Evolutionary conservation across 2,888 invertebrate species (phyloP).

Genomic region (Synergus gifuensis): DNA sequence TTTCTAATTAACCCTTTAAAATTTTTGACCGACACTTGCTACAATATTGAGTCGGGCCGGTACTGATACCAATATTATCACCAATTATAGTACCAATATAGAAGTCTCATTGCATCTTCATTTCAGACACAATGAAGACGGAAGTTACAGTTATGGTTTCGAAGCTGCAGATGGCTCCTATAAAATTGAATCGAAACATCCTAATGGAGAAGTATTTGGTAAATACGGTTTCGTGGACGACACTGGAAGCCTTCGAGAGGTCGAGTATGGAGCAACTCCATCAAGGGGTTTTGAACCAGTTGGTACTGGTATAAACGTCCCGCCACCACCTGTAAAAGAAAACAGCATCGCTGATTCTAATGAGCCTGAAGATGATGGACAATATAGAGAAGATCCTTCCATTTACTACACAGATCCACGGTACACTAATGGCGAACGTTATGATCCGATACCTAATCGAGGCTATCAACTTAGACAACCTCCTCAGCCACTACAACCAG

Average conservation of each 20-base stretch:
- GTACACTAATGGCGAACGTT: conserved; percentile 78
- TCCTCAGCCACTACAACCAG: conserved; percentile 39
- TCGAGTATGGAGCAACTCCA: conserved; percentile 91
- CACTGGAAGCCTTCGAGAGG: conserved; percentile 85
- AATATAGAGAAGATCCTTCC: conserved; percentile 90
- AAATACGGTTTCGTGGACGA: conserved; percentile 95
- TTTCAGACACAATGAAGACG: conserved; percentile 89
- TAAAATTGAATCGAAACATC: conserved; percentile 92
- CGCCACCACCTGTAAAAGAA: conserved; percentile 85
- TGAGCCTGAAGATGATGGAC: conserved; percentile 88
- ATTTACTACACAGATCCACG: conserved; percentile 87
- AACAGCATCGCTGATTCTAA: conserved; percentile 78
- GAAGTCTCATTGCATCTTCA: neutral
- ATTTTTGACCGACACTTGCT: too few relatives aligned
- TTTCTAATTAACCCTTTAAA: too few relatives aligned
- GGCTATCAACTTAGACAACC: conserved; percentile 69
- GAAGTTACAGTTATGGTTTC: conserved; percentile 93
- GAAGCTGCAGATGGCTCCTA: conserved; percentile 92
- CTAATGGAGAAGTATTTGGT: conserved; percentile 90
- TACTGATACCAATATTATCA: too few relatives aligned
- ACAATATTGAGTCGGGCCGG: too few relatives aligned
- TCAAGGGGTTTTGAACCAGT: conserved; percentile 88
- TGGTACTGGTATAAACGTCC: conserved; percentile 87
- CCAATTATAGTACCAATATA: neutral
- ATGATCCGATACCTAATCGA: conserved; percentile 71